Conservation (phyloP, 2,797 vertebrate species). For the Pipistrellus pipistrellus region DNA sequence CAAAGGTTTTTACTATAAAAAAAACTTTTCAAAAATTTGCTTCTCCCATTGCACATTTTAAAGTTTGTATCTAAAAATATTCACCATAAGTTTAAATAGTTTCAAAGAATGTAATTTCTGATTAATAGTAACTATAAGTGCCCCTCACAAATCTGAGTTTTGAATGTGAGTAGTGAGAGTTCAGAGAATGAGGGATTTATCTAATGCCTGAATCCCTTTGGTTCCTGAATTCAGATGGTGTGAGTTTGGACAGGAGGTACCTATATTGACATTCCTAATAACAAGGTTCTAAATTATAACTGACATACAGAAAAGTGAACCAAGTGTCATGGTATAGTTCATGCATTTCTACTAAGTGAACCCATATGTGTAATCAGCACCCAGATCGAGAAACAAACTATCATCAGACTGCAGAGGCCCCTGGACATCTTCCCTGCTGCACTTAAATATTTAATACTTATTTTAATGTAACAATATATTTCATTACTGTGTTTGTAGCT, state of each 20-base stretch:
- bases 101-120: constrained; percentile 4
- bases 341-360: background rate
- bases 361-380: background rate
- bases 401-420: background rate
- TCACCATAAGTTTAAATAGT: background rate
- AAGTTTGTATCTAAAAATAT: constrained; percentile 25
- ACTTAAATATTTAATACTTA: background rate
- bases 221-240: background rate
- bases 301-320: background rate
- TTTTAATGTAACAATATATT: background rate
- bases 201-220: background rate
- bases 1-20: constrained; percentile 26
- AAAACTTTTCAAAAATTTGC: background rate
- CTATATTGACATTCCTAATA: background rate
- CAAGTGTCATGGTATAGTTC: background rate
- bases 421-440: background rate
- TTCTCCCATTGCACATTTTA: background rate
- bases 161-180: background rate
- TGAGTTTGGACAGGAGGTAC: background rate
- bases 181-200: background rate
- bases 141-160: background rate
- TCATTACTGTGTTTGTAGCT: background rate
- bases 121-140: background rate
- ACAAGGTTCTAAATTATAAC: background rate
- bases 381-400: background rate